Base-by-base conservation (phyloP, 92 coral and sea anemone genomes). In the Zoanthus sansibaricus region DNA sequence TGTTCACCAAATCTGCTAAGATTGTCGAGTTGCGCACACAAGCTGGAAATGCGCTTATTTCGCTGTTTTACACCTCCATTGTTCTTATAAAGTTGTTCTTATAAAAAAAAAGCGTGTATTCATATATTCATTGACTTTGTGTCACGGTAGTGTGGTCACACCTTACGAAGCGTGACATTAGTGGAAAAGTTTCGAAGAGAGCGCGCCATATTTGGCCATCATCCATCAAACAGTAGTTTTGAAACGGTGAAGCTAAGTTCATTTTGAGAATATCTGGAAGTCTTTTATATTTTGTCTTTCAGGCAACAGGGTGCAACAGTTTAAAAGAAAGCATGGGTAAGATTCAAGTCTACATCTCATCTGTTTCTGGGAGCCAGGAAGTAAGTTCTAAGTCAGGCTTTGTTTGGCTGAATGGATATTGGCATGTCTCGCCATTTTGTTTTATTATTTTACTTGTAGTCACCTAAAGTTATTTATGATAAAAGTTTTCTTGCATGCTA, bases 311-410 rank as follows among this genome's bases (percentile, higher is more conserved):
- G 42, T 37, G n/a, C 33, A 15, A 7, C 6, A 42, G 5, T 6
- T 8, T 11, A 5, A 8, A 37, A 20, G 56, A 54, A 62, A 45
- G 9, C 42, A 79, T 79, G 84, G 46, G 70, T 45, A 78, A 31
- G 30, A 79, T 79, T 31, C 84, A 79, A 62, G 84, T 79, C 31
- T 79, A 79, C 56, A 42, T 79, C 67, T 61, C 84, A 3, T 79
- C 84, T 3, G 84, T 79, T 10, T 79, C 84, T 1, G 62, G 84
- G 37, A 79, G 84, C 71, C 84, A 79, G 45, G 84, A 79, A 5
- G 84, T 79, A 62, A 79, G 84, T 79, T 48, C 6, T 49, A 48
- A 8, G 9, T 30, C 46, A 67, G 9, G 72, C 3, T 67, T 21
- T 18, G 32, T 4, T 11, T 67, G 10, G 20, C 10, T 58, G 64